Evolutionary conservation across 2,113 vertebrate genomes (phyloP), one percentile per base, ranked within the genome.

Genomic region (Boleophthalmus pectinirostris): DNA sequence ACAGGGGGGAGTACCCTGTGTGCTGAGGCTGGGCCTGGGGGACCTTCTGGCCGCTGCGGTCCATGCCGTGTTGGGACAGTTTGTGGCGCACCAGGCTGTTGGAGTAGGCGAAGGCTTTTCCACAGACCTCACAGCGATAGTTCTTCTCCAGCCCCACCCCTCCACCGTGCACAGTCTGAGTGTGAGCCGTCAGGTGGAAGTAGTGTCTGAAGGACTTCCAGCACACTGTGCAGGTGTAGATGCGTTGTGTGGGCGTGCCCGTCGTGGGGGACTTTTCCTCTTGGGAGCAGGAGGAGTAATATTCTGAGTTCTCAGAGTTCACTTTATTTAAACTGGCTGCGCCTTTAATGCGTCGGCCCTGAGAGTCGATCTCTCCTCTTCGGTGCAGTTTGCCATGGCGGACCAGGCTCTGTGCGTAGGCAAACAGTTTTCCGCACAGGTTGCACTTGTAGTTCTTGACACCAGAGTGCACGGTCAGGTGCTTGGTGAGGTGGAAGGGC

Each of bases 121-220:
- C 95, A 0, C 96, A 98, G 0, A 96, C 94, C 18, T 97, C 95
- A 20, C 96, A 97, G 18, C 95, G 95, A 86, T 95, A 98, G 64
- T 95, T 95, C 73, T 96, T 94, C 25, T 93, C 94, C 68, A 93
- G 86, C 3, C 92, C 92, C 0, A 90, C 90, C 0, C 92, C 90
- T 0, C 92, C 91, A 0, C 92, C 92, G 5, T 95, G 94, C 35
- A 96, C 95, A 1, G 96, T 95, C 87, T 97, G 97, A 29, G 95
- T 95, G 85, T 98, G 97, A 0, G 96, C 95, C 0, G 97, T 96
- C 64, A 98, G 90, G 83, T 97, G 96, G 91, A 97, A 96, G 0
- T 97, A 96, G 84, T 97, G 96, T 10, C 95, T 95, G 70, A 98
- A 98, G 0, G 96, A 95, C 10, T 98, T 98, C 86, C 96, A 96